Conservation (phyloP, 2,888 invertebrate genomes). For the Cremastinae sp. region DNA sequence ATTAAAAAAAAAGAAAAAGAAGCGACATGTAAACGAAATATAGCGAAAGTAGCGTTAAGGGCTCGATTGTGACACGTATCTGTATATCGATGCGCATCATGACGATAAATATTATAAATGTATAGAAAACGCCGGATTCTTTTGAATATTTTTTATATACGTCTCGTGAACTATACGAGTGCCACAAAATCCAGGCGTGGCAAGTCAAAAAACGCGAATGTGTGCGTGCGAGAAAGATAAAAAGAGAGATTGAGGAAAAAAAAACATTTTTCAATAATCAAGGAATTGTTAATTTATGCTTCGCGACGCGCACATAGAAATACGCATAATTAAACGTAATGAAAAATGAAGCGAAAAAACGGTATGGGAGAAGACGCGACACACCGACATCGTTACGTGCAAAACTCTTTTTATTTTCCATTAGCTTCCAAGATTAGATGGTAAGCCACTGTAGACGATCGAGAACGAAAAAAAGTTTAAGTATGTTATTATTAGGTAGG, state of each 20-base stretch:
- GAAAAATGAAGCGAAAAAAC: slow-evolving; percentile 12
- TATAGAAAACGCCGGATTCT: slow-evolving; percentile 51
- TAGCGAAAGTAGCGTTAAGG: slow-evolving; percentile 48
- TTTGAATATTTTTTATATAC: slow-evolving; percentile 60
- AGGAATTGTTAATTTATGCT: slow-evolving; percentile 49
- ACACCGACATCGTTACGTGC: background rate
- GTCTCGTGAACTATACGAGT: slow-evolving; percentile 30
- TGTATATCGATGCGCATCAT: slow-evolving; percentile 29
- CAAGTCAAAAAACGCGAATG: slow-evolving; percentile 3
- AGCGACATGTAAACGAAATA: background rate
- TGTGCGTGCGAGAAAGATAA: slow-evolving; percentile 9
- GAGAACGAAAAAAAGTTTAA: slow-evolving; percentile 3
- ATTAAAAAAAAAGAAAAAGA: slow-evolving; percentile 19
- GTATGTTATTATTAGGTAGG: slow-evolving; percentile 55
- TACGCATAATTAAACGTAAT: slow-evolving; percentile 40
- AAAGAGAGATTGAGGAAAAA: background rate
- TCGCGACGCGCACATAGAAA: slow-evolving; percentile 54
- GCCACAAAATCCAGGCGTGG: slow-evolving; percentile 5
- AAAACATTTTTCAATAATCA: slow-evolving; percentile 7
- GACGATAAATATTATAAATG: slow-evolving; percentile 40
- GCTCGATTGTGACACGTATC: slow-evolving; percentile 34
- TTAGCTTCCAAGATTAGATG: slow-evolving; percentile 60
- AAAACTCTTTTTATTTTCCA: slow-evolving; percentile 53
- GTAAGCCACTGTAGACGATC: slow-evolving; percentile 54
- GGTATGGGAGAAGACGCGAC: slow-evolving; percentile 9